Evolutionary conservation across 1,140 invertebrate genomes (phyloP), one percentile per base, ranked within the genome.

Genomic region (Drosophila navojoa): DNA sequence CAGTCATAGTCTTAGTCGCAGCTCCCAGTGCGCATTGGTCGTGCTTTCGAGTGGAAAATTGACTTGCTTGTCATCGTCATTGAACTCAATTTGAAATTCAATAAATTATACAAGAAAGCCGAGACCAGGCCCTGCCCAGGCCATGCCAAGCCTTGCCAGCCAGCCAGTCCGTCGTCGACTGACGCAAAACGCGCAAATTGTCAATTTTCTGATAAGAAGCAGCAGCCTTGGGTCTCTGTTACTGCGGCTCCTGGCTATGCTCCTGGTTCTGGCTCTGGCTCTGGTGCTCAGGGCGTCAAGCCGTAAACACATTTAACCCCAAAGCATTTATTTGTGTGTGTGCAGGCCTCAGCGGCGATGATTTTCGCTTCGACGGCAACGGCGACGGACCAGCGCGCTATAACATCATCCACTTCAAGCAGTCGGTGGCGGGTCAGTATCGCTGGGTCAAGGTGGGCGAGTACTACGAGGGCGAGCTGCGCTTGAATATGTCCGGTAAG

Each of bases 401-500:
- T 93, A 97, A 98, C 82, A 98, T 99, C 64, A 96, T 99, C 50
- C 98, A 99, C 91, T 99, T 98, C 93, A 97, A 98, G 90, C 96
- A 98, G 91, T 94, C 95, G 1, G 92, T 93, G 3, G 93, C 93
- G 0, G 96, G 96, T 1, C 93, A 94, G 38, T 98, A 96, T 92
- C 93, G 95, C 67, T 99, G 98, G 98, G 93, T 97, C 11, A 95
- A 95, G 67, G 97, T 98, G 1, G 97, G 97, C 1, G 95, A 96
- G 90, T 97, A 97, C 92, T 92, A 95, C 25, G 95, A 97, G 80
- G 96, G 96, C 10, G 94, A 95, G 85, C 93, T 98, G 3, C 93
- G 94, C n/a, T 93, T 98, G 2, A 95, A 98, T 85, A 95, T 97
- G 94, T 94, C 95, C 64, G 95, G 96, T 97, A 90, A 94, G 93